phyloP scores from a whole-genome alignment of 2,797 vertebrate species.

The Falco rusticolus region DNA sequence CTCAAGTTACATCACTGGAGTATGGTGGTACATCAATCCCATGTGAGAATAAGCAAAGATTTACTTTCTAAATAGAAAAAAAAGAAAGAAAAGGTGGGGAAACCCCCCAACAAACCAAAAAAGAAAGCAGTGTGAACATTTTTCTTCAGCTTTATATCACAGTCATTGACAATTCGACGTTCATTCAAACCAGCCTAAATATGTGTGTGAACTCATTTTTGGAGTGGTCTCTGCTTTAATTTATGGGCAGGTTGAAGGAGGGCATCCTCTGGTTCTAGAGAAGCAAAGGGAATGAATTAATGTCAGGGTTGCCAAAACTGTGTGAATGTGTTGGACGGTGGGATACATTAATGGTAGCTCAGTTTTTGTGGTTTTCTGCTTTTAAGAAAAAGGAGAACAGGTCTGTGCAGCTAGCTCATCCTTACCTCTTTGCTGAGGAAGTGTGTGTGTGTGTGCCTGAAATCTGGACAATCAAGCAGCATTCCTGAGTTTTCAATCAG shows the following conservation, averaged over 20 bases:
- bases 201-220: not conserved
- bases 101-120: no score
- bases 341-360: not conserved
- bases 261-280: not conserved
- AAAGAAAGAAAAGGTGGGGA: not conserved
- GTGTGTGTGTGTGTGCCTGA: not conserved
- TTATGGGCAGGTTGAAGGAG: not conserved
- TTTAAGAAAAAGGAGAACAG: not conserved
- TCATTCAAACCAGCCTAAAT: not conserved
- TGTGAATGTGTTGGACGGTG: not conserved
- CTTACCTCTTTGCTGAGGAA: not conserved
- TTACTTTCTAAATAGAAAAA: not conserved
- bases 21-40: not conserved
- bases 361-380: not conserved
- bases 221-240: not conserved
- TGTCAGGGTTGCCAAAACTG: not conserved
- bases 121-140: not conserved
- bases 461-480: not conserved
- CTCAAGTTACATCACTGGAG: not conserved
- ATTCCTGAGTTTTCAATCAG: not conserved
- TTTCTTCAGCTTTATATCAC: not conserved
- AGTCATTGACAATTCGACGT: not conserved
- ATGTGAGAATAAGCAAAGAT: not conserved
- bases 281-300: not conserved
- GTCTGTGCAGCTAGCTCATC: not conserved